phyloP scores from a whole-genome alignment of 2,113 vertebrate genomes.

The Bubalus kerabau region DNA sequence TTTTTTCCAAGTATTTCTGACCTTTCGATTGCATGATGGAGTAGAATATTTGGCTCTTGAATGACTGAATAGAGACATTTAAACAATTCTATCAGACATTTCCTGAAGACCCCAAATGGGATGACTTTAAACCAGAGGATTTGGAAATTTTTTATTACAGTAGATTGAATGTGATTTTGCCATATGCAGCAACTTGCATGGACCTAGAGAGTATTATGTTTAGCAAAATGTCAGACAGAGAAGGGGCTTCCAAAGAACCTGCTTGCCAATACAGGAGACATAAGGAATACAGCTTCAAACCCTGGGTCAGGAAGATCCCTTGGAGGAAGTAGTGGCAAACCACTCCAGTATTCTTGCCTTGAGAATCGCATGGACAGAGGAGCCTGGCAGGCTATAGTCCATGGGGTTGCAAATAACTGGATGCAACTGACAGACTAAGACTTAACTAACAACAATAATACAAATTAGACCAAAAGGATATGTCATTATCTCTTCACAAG shows the following conservation, averaged over 20 bases:
- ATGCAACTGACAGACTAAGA: not conserved
- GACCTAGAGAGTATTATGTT: not conserved
- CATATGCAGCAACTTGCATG: not conserved
- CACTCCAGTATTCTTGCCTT: not conserved
- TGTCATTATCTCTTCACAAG: not conserved
- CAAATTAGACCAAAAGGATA: not conserved
- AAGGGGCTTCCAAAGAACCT: not conserved
- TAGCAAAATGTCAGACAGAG: not conserved
- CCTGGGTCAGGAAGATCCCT: not conserved
- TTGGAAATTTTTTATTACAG: not conserved
- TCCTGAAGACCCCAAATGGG: not conserved
- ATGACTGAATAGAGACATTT: not conserved
- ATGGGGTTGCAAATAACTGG: not conserved
- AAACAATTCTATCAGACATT: not conserved
- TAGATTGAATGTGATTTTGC: not conserved
- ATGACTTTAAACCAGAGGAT: not conserved
- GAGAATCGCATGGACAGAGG: not conserved
- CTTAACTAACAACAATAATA: not conserved
- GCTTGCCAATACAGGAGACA: not conserved
- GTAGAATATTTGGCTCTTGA: not conserved
- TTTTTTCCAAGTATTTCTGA: not conserved
- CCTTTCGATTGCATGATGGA: not conserved
- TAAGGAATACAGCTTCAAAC: not conserved
- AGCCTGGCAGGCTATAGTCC: not conserved
- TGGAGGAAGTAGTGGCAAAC: not conserved